Evolutionary conservation across 2,113 vertebrate species (phyloP), one percentile per base, ranked within the genome.

Genomic region (Tenrec ecaudatus): DNA sequence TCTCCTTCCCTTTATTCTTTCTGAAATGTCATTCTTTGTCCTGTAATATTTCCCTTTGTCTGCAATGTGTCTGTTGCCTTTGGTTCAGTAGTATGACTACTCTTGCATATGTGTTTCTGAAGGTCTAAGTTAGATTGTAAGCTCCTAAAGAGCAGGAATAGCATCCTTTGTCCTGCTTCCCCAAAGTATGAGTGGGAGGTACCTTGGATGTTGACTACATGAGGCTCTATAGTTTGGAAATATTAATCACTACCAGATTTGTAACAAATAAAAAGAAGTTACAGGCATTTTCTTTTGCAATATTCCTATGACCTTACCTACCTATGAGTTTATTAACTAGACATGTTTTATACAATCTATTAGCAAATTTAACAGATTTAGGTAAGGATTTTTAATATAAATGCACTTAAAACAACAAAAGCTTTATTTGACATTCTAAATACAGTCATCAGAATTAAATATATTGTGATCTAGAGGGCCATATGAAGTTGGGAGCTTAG

Each of bases 201-300:
- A 64, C 7, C 36, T 96, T 77, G 88, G 36, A 88, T 81, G 15
- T 68, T 88, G 33, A 78, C 22, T 69, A 95, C 15, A 87, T 92
- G 23, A 82, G 29, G 57, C 8, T 60, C 58, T 77, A 15, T 88
- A 33, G 84, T 82, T 71, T 38, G 90, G 73, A 93, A 86, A 89
- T 86, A 93, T 58, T 83, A 80, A 71, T 60, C 83, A 27, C 38
- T 82, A 90, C 69, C n/a, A 75, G 20, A 75, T 27, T 87, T 91
- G 2, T 57, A 87, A 69, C 29, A 85, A 94, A 68, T 68, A 84
- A 90, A 95, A 31, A 43, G 80, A 43, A 79, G 1, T 33, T 60
- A 78, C 2, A 71, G 25, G 0, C 12, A n/a, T 57, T 93, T 92
- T 68, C 10, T 83, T 38, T 95, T 75, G 3, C 19, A 62, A 60